Evolutionary conservation across 2,888 invertebrate genomes (phyloP).

Genomic region (Melinaea marsaeus): DNA sequence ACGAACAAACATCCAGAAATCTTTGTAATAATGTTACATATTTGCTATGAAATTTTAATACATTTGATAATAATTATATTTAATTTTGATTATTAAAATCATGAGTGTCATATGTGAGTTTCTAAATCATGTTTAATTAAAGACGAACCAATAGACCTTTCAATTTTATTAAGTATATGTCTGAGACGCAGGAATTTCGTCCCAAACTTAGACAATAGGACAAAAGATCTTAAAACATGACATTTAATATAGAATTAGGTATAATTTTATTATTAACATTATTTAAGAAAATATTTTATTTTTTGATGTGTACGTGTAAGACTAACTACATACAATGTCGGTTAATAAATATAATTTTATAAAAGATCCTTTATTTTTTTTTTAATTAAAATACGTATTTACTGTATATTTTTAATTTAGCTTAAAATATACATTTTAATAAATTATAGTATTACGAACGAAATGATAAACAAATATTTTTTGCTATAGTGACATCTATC

Average conservation of each 20-base stretch:
- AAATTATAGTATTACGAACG: too few species aligned
- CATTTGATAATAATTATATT: too few species aligned
- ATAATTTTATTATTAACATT: background rate
- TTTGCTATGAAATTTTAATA: too few species aligned
- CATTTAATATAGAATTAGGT: constrained; percentile 8
- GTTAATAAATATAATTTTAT: constrained; percentile 21
- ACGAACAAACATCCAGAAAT: too few species aligned
- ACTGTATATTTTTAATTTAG: constrained; percentile 3
- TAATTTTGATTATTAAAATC: constrained; percentile 8
- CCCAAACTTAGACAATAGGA: background rate
- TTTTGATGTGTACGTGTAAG: constrained; percentile 12
- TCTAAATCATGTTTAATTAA: too few species aligned
- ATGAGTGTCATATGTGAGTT: constrained; percentile 13
- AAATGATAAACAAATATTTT: too few species aligned
- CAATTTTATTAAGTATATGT: too few species aligned
- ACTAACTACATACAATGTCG: constrained; percentile 17
- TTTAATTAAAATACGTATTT: too few species aligned
- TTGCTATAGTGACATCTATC: too few species aligned
- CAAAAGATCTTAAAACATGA: constrained; percentile 11
- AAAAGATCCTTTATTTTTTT: constrained; percentile 1
- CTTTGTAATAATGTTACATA: too few species aligned
- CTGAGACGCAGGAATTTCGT: constrained; percentile 22
- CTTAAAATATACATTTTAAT: too few species aligned
- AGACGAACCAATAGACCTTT: too few species aligned
- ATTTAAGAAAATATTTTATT: constrained; percentile 8